Conservation (phyloP, 2,888 invertebrate species). For the Dicyrtoma fusca region DNA sequence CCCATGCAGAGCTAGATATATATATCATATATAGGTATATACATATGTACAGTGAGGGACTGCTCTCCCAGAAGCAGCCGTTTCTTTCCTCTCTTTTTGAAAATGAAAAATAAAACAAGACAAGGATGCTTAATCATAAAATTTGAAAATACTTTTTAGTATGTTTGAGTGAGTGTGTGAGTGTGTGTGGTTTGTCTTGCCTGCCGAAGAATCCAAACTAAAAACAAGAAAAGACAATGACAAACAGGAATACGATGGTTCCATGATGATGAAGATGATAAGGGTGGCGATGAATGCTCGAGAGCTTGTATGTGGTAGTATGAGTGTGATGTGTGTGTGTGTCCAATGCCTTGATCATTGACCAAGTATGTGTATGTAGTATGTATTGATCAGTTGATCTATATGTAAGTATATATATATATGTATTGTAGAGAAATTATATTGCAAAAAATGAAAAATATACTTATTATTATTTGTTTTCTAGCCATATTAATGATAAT, state of each 20-base stretch:
- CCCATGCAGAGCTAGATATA: too few species aligned
- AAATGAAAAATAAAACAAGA: too few species aligned
- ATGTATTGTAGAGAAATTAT: constrained; percentile 24
- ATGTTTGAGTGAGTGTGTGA: too few species aligned
- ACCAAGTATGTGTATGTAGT: constrained; percentile 13
- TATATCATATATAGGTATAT: too few species aligned
- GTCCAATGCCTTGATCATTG: constrained; percentile 11
- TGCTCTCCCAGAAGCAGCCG: neutral
- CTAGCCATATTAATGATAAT: constrained; percentile 28
- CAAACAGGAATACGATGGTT: neutral
- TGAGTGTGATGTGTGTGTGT: constrained; percentile 9
- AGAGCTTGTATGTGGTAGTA: neutral
- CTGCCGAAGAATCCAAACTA: neutral
- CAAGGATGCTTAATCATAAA: neutral
- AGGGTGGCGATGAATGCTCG: neutral
- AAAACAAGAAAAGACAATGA: constrained; percentile 8
- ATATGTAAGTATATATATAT: constrained; percentile 14
- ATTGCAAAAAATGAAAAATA: constrained; percentile 37
- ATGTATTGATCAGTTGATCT: neutral
- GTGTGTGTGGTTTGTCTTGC: neutral
- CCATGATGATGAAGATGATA: neutral
- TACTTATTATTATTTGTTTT: constrained; percentile 29
- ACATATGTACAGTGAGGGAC: constrained; percentile 2
- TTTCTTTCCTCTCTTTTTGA: neutral
- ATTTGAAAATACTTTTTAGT: too few species aligned